Conservation (phyloP, 2,797 vertebrate genomes). For the Aulostomus chinensis region DNA sequence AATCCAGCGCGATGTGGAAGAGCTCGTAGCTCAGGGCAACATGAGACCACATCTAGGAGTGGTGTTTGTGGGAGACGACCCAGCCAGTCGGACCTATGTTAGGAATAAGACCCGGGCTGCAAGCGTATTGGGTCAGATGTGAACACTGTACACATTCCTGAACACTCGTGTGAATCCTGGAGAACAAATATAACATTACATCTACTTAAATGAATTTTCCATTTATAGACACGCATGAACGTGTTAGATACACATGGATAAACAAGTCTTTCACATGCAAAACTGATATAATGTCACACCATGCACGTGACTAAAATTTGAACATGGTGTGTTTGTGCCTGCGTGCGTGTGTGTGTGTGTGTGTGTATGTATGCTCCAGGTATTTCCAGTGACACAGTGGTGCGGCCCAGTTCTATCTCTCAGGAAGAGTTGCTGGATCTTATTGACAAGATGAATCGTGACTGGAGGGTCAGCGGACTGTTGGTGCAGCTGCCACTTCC, state of each 20-base stretch:
- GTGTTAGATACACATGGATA: conserved; percentile 1
- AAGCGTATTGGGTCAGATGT: conserved; percentile 83
- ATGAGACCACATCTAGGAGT: conserved; percentile 91
- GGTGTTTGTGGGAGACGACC: conserved; percentile 89
- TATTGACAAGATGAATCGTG: conserved; percentile 86
- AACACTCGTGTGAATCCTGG: no score
- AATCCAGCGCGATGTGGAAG: conserved; percentile 85
- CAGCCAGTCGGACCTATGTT: conserved; percentile 90
- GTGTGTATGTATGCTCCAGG: conserved; percentile 69
- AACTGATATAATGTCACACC: no score
- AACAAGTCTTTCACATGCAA: neutral
- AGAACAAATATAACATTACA: no score
- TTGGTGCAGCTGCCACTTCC: conserved; percentile 93
- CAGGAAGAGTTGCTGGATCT: conserved; percentile 90
- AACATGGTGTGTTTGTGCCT: no score
- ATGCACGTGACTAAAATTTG: no score
- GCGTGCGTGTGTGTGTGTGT: no score
- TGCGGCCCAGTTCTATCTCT: conserved; percentile 84
- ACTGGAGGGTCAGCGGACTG: conserved; percentile 88
- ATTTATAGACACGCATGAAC: conserved; percentile 1
- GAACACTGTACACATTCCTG: conserved; percentile 9
- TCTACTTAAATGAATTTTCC: neutral
- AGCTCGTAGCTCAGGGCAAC: conserved; percentile 85
- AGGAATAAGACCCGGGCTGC: conserved; percentile 91
- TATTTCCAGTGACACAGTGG: conserved; percentile 89